These are phyloP conservation scores for Synchiropus splendidus DNA, from an alignment of 2,113 vertebrate species.

Conservation along the genomic window DNA sequence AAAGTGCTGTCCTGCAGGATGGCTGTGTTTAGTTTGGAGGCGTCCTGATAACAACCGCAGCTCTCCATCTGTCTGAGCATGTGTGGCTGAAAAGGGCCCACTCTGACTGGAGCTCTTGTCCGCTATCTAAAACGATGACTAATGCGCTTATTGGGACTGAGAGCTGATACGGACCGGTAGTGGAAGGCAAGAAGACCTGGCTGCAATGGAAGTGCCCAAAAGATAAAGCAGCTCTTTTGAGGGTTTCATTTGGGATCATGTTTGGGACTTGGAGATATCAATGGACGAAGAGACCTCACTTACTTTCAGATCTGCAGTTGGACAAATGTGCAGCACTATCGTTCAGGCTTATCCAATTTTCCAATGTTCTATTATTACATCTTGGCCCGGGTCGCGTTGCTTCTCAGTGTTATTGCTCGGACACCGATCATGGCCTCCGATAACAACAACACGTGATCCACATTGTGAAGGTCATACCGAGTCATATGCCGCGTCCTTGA, in stretches of 20 bases:
- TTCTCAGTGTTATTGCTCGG: neutral
- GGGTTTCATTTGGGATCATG: too few relatives aligned
- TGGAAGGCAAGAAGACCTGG: constrained; percentile 34
- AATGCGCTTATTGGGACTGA: constrained; percentile 56
- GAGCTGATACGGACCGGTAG: constrained; percentile 55
- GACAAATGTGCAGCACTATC: constrained; percentile 1
- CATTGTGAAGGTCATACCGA: constrained; percentile 20
- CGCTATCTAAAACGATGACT: constrained; percentile 56
- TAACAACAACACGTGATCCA: neutral
- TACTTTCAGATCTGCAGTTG: constrained; percentile 1
- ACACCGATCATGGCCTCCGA: neutral
- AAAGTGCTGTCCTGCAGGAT: constrained; percentile 24
- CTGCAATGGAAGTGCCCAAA: constrained; percentile 26
- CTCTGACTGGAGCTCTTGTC: constrained; percentile 37
- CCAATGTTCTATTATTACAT: neutral
- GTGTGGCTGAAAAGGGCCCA: constrained; percentile 40
- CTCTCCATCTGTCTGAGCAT: constrained; percentile 36
- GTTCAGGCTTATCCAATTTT: constrained; percentile 10
- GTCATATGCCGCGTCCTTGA: constrained; percentile 13
- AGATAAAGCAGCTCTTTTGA: constrained; percentile 42
- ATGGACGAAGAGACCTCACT: constrained; percentile 16
- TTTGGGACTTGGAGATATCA: neutral
- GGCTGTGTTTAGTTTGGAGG: constrained; percentile 30
- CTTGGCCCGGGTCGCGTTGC: neutral
- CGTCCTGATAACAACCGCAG: constrained; percentile 44